Evolutionary conservation across 2,113 vertebrate species (phyloP).

Genomic region (Myotis yumanensis): DNA sequence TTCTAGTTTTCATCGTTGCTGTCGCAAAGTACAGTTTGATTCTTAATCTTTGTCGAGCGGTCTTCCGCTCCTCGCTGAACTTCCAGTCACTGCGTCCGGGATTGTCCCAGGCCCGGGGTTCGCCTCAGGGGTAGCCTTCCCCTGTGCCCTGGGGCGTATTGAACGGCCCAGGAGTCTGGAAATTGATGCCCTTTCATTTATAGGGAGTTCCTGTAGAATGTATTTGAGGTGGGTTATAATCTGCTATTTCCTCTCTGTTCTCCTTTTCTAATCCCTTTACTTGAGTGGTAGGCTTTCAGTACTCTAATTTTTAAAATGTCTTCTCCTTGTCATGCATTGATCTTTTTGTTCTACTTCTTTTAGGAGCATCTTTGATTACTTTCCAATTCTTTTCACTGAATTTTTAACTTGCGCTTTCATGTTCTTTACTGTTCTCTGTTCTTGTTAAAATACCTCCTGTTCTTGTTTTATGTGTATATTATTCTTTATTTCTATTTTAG

Average conservation of each 20-base stretch:
- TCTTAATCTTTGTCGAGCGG: fast-evolving
- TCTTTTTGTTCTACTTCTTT: background rate
- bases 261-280: background rate
- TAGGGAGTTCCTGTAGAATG: background rate
- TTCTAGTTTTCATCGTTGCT: background rate
- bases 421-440: background rate
- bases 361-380: background rate
- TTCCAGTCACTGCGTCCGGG: background rate
- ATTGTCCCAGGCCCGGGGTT: background rate
- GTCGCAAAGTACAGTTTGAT: background rate
- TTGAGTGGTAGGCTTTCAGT: background rate
- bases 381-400: background rate
- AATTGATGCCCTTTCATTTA: background rate
- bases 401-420: background rate
- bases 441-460: background rate
- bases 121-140: background rate
- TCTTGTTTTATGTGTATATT: background rate
- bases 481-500: background rate
- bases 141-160: too few relatives aligned
- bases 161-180: background rate
- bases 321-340: background rate
- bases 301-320: background rate
- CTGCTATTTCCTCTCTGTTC: fast-evolving
- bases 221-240: background rate
- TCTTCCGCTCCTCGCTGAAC: too few relatives aligned